Base-by-base conservation (phyloP, 1,140 invertebrate genomes). In the Diachasmimorpha longicaudata region DNA sequence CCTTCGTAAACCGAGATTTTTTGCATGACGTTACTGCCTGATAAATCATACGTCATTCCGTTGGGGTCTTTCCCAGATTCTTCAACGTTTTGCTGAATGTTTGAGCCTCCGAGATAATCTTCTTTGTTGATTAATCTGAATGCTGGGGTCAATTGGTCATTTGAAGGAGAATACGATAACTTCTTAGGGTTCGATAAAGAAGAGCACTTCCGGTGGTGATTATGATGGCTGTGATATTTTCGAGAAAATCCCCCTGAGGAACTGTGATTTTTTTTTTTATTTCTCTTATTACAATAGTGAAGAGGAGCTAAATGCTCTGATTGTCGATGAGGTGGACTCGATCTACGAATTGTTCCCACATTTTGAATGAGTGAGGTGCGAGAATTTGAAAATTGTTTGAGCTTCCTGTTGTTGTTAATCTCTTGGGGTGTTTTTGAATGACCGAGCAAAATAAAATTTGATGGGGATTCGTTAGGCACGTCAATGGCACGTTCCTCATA, bases 1-100 rank as follows among this genome's bases (percentile, higher is more conserved):
- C 82, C 82, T 39, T 88, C 86, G 55, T 86, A 88, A 0, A 81
- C 82, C n/a, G 80, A 85, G 44, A 88, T 85, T 25, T 85, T 88
- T 11, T 86, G 80, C 10, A 83, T 81, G 0, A 87, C 83, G 36
- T 82, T 78, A 37, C 83, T 83, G 5, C 48, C 75, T 58, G 63
- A 58, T 55, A 8, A 67, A 76, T 69, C 1, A 70, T 63, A 6
- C 25, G 21, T 21, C 46, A 76, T 79, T 44, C 44, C 36, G n/a
- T n/a, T n/a, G n/a, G 0, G 0, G 10, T 46, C 10, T 66, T 11
- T 0, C 1, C 13, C 31, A 16, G 4, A 11, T 42, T 25, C 37
- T 23, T n/a, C 46, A 21, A 31, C 21, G 13, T 23, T 42, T 11
- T 63, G 63, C 0, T 70, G 69, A 11, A 69, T 36, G 1, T 39